Evolutionary conservation across 2,888 invertebrate genomes (phyloP).

Genomic region (Drosophila subsilvestris): DNA sequence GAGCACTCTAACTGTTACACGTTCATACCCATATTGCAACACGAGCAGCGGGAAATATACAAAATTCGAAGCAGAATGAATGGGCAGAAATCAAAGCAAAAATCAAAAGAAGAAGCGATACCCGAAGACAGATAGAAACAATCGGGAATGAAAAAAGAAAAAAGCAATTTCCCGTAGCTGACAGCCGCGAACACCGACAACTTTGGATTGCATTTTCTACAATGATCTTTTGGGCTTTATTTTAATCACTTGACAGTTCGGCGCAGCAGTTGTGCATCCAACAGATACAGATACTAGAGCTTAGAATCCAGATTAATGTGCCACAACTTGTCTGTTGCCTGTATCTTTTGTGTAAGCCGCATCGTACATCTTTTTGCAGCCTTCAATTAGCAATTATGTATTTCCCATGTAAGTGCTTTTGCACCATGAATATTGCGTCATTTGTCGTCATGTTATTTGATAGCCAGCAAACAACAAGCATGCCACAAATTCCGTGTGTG

Average conservation of each 20-base stretch:
- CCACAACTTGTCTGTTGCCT: slow-evolving; percentile 5
- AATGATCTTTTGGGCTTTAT: too few relatives aligned
- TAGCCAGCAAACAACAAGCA: slow-evolving; percentile 26
- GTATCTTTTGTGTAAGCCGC: slow-evolving; percentile 17
- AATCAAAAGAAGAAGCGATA: too few relatives aligned
- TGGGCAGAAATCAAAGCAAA: too few relatives aligned
- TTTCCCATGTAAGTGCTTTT: slow-evolving; percentile 53
- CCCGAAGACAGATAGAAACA: too few relatives aligned
- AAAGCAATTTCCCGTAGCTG: too few relatives aligned
- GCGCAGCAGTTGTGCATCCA: neutral
- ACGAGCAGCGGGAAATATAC: too few relatives aligned
- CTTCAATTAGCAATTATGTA: slow-evolving; percentile 63
- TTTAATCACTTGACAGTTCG: too few relatives aligned
- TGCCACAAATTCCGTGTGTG: slow-evolving; percentile 58
- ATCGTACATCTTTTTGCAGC: slow-evolving; percentile 36
- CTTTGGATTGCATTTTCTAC: neutral
- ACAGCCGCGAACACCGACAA: too few relatives aligned
- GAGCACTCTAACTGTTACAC: too few relatives aligned
- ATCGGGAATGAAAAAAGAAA: too few relatives aligned
- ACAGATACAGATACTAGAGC: neutral
- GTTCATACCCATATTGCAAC: too few relatives aligned
- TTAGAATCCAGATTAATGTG: neutral
- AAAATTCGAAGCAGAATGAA: too few relatives aligned
- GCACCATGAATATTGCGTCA: slow-evolving; percentile 21
- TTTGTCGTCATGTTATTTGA: slow-evolving; percentile 32